Evolutionary conservation across 2,113 vertebrate species (phyloP), one percentile per base, ranked within the genome.

Genomic region (Cromileptes altivelis): DNA sequence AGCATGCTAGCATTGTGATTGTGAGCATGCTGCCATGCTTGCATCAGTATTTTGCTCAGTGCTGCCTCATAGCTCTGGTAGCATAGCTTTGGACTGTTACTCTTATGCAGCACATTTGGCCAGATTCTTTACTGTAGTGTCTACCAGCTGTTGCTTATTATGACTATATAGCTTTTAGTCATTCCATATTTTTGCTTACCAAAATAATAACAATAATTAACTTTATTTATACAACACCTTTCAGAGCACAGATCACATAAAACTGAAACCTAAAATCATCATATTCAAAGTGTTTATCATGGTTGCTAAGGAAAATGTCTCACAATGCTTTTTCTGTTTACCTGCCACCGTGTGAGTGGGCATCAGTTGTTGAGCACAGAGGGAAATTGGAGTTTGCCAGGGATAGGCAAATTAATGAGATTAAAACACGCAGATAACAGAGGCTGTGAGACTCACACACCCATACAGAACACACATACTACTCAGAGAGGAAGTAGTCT

Each of bases 341-440:
- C 50, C 19, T 68, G 25, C 25, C 64, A 50, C 17, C 4, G 45
- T 25, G 33, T 57, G 77, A 74, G 47, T 53, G 67, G 56, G n/a
- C 50, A 58, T 55, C 23, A 50, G 60, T 50, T 62, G 56, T 56
- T 65, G 68, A 40, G 69, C 57, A 27, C 27, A 63, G 50, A 64
- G 68, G 72, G 75, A 85, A 93, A 90, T 49, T 90, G 80, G 81
- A 82, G 77, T 81, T 85, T 86, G 83, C 78, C 80, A 81, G 87
- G 75, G 76, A 93, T 88, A 96, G 64, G 94, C 94, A 96, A 96
- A 96, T 95, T 27, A 40, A 72, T 25, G 52, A 84, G 94, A 94
- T 95, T 37, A 81, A 79, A 91, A 63, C 62, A 85, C 37, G 65
- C 64, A 79, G 94, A 95, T 95, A 96, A 80, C 21, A 85, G 56